Base-by-base conservation (phyloP, 1,140 invertebrate species). In the Pentalonia nigronervosa region DNA sequence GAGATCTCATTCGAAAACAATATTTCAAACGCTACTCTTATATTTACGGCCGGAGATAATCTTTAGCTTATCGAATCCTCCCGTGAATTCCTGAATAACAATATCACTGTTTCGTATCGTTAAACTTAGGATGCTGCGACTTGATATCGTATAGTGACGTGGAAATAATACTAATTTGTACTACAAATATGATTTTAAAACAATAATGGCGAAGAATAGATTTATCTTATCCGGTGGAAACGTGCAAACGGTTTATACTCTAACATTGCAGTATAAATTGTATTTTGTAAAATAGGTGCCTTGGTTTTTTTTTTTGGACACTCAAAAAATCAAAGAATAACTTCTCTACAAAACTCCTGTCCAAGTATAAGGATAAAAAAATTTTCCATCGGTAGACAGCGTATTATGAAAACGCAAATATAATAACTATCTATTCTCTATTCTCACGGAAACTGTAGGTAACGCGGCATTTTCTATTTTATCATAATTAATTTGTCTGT, bases 101-200 rank as follows among this genome's bases (percentile, higher is more conserved):
- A n/a, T 76, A 9, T 76, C 60, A 76, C 60, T 7, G 60, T n/a
- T 76, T 76, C 14, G 60, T 76, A n/a, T 76, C 14, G 30, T 76
- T 76, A 14, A 76, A 76, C 60, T 76, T n/a, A 17, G 30, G 60
- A 76, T n/a, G 60, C 60, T n/a, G 30, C 4, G 0, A 76, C 60
- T 17, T 76, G 30, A 76, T 76, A 76, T 34, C n/a, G 30, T 76
- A 76, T n/a, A 4, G 60, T n/a, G 60, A 76, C 14, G 30, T n/a
- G 60, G 7, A n/a, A 76, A 76, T 34, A 76, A 4, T 76, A 21
- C 20, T 20, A n/a, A 76, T 76, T 2, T 60, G 17, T 53, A 53
- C n/a, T 76, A 76, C n/a, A 76, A 76, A 76, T 34, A 76, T n/a
- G 60, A 23, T n/a, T 76, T 76, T n/a, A 76, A 76, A 76, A 76